phyloP scores from a whole-genome alignment of 2,888 invertebrate genomes.

The Drosophila bunnanda region DNA sequence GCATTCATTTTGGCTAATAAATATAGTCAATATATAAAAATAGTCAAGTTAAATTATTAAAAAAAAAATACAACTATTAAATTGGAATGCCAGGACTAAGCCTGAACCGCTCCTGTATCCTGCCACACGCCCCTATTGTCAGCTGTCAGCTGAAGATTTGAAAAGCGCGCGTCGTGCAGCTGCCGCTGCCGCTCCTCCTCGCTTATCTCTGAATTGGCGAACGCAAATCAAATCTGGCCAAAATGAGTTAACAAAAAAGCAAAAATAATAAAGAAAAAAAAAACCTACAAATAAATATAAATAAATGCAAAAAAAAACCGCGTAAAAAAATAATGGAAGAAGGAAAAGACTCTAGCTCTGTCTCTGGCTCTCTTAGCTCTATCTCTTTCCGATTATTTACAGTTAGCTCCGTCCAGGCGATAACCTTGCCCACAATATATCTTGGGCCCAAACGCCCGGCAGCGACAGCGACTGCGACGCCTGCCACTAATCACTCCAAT shows the following conservation, averaged over 20 bases:
- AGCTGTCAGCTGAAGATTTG: slow-evolving; percentile 6
- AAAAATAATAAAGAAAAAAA: neutral
- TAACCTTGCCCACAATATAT: slow-evolving; percentile 62
- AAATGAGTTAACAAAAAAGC: slow-evolving; percentile 18
- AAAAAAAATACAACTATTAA: neutral
- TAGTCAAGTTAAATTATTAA: too few species aligned
- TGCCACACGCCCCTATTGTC: slow-evolving; percentile 30
- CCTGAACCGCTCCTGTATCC: slow-evolving; percentile 25
- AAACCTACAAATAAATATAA: slow-evolving; percentile 6
- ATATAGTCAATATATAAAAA: too few species aligned
- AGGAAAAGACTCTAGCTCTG: neutral
- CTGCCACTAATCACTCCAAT: slow-evolving; percentile 74
- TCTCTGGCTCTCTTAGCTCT: slow-evolving; percentile 11
- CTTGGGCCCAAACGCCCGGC: slow-evolving; percentile 56
- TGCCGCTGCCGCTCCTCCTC: slow-evolving; percentile 6
- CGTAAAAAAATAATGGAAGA: slow-evolving; percentile 1
- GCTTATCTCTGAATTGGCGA: slow-evolving; percentile 27
- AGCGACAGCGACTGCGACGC: slow-evolving; percentile 55
- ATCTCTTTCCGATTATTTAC: slow-evolving; percentile 52
- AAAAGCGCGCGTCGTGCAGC: slow-evolving; percentile 7
- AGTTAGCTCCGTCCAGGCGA: slow-evolving; percentile 53
- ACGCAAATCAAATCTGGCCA: slow-evolving; percentile 25
- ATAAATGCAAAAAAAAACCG: slow-evolving; percentile 5
- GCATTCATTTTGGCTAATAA: neutral
- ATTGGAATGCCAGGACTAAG: too few species aligned